phyloP scores from a whole-genome alignment of 2,113 vertebrate species.

The Strix aluco region DNA sequence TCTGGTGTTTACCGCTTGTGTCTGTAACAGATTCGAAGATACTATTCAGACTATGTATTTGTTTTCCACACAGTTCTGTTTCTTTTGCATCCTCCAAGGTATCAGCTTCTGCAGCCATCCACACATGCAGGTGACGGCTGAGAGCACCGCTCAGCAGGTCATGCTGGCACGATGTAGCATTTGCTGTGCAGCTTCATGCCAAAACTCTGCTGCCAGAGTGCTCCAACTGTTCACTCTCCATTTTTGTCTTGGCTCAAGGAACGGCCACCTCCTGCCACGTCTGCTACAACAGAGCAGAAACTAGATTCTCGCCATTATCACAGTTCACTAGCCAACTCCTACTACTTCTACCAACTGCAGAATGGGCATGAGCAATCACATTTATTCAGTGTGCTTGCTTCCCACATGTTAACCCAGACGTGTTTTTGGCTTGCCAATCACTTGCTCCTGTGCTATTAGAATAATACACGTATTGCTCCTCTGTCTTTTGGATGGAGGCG shows the following conservation, averaged over 20 bases:
- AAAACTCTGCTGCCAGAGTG: slow-evolving; percentile 2
- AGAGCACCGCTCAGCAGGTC: not conserved
- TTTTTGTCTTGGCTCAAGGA: slow-evolving; percentile 64
- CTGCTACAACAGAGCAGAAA: slow-evolving; percentile 40
- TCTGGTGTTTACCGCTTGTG: not conserved
- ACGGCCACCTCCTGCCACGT: not conserved
- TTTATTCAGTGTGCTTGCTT: slow-evolving; percentile 10
- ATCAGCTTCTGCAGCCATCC: not conserved
- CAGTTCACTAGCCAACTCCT: not conserved
- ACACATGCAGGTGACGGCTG: not conserved
- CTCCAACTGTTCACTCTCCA: slow-evolving; percentile 55
- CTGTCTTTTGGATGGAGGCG: not conserved
- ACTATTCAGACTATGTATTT: not conserved
- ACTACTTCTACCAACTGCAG: not conserved
- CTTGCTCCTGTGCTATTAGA: not conserved
- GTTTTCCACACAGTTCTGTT: not conserved
- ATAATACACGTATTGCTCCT: not conserved
- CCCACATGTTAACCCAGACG: not conserved
- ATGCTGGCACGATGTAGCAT: not conserved
- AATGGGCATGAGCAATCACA: slow-evolving; percentile 2
- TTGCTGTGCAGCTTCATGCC: not conserved
- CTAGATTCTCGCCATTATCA: not conserved
- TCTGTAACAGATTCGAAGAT: not conserved
- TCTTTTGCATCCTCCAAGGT: not conserved
- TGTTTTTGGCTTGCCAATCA: not conserved